Conservation (phyloP, 2,113 vertebrate genomes). For the Uria aalge region DNA sequence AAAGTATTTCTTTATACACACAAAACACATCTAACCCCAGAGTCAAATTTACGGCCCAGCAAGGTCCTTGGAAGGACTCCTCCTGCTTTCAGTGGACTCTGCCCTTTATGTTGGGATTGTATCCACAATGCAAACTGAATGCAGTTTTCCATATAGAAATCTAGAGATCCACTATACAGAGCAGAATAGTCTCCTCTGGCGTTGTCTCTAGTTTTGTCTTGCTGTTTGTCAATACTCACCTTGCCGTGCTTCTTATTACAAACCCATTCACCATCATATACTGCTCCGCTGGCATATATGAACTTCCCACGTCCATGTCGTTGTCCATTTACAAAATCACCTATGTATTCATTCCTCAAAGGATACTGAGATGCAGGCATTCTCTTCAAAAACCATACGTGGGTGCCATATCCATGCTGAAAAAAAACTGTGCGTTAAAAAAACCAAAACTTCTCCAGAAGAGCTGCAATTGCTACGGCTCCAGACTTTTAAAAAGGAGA, state of each 20-base stretch:
- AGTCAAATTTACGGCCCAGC: background rate
- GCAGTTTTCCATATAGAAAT: background rate
- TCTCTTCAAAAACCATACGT: constrained; percentile 81
- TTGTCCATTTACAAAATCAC: constrained; percentile 78
- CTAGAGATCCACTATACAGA: background rate
- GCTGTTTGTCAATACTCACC: constrained; percentile 65
- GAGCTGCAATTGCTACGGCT: background rate
- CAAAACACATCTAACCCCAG: background rate
- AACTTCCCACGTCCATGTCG: constrained; percentile 84
- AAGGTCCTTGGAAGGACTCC: background rate
- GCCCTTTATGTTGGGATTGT: background rate
- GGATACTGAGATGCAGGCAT: constrained; percentile 73
- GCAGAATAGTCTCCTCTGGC: background rate
- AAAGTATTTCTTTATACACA: background rate
- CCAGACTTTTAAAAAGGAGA: background rate
- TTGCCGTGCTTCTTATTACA: constrained; percentile 83
- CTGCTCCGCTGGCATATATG: constrained; percentile 79
- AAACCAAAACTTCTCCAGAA: background rate
- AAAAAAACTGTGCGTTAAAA: background rate
- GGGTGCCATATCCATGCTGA: constrained; percentile 87
- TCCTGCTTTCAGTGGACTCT: background rate
- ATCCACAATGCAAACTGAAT: background rate
- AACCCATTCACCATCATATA: constrained; percentile 83
- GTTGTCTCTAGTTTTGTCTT: background rate
- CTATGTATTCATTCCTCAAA: constrained; percentile 80